Evolutionary conservation across 2,113 vertebrate genomes (phyloP), one percentile per base, ranked within the genome.

Genomic region (Thymallus thymallus): DNA sequence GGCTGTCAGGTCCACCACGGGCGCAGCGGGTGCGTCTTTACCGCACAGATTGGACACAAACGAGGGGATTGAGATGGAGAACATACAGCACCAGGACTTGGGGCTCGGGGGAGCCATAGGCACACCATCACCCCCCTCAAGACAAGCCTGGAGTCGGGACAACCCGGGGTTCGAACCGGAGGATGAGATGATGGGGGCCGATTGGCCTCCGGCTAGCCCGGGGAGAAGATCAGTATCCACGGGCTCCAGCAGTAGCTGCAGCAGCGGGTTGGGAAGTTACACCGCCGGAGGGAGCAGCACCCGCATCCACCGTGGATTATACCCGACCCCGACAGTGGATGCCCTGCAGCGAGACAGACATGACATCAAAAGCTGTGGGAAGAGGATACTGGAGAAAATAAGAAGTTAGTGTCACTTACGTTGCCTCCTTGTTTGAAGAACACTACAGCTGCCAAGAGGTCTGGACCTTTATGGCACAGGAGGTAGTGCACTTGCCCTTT

Each of bases 101-200:
- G 91, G 90, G 4, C 89, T 91, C 29, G 90, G 93, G 29, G 92
- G 93, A 45, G 88, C 88, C n/a, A 78, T 86, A 2, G 89, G 82
- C 2, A 91, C 93, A 0, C 94, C 94, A 1, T 95, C 95, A 4
- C 93, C 95, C 4, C 93, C 93, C 4, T 98, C 96, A 14, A 89
- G 96, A 74, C 96, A 98, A 84, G 96, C 96, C 0, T 98, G 97
- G 97, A 98, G 97, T 84, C 92, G 96, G 20, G 96, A 97, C 16
- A 98, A 98, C 86, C 95, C 96, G 0, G 95, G 94, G 1, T 98
- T 98, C 68, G 97, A 98, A 77, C 92, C 95, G 0, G 96, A 95
- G 84, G 96, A 97, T 14, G 95, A 94, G 80, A 95, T 95, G 75
- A 92, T 95, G 87, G 93, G 94, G 69, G 93, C 94, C 72, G 94